Evolutionary conservation across 2,113 vertebrate species (phyloP).

Genomic region (Struthidea cinerea): DNA sequence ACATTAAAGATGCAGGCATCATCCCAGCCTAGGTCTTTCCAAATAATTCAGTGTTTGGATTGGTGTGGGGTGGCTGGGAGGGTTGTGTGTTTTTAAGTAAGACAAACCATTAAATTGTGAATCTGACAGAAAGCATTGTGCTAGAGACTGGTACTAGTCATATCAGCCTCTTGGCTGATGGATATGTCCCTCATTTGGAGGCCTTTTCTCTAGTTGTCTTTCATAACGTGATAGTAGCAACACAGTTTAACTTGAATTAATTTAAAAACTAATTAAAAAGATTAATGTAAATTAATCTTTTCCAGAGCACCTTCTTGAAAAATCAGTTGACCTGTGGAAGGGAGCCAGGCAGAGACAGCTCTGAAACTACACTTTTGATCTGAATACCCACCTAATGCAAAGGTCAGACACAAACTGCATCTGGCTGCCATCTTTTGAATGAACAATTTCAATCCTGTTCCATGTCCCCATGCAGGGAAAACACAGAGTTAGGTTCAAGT

Average conservation of each 20-base stretch:
- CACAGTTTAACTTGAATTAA: neutral
- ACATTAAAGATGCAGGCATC: neutral
- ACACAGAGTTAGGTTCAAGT: neutral
- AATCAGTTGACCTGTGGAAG: neutral
- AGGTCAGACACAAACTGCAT: neutral
- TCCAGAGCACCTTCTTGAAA: neutral
- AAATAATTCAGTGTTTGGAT: neutral
- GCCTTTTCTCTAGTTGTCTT: neutral
- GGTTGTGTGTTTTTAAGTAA: neutral
- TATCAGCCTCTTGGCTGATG: neutral
- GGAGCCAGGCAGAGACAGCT: neutral
- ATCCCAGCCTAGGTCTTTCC: neutral
- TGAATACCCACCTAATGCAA: neutral
- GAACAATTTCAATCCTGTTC: neutral
- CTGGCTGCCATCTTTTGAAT: neutral
- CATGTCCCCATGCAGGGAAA: neutral
- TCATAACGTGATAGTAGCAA: neutral
- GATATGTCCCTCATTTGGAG: neutral
- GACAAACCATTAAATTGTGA: neutral
- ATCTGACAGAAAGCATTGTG: neutral
- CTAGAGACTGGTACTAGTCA: neutral
- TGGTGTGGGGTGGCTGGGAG: accelerated
- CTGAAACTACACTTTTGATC: neutral
- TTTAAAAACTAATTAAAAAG: neutral
- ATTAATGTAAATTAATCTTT: neutral